phyloP scores from a whole-genome alignment of 2,113 vertebrate species.

The Gymnorhina tibicen region DNA sequence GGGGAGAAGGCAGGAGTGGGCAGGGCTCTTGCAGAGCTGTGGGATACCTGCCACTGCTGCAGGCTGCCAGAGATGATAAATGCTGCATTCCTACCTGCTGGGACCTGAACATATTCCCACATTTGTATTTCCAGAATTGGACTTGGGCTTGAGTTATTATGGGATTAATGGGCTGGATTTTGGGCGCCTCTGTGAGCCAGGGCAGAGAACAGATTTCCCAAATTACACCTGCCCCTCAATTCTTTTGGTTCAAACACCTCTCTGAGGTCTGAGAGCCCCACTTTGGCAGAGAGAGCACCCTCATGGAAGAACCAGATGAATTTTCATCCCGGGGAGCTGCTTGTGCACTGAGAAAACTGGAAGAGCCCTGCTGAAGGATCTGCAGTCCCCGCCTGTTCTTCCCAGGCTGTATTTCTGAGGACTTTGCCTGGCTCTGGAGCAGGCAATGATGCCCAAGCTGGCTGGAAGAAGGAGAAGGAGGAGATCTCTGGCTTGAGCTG shows the following conservation, averaged over 20 bases:
- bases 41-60: neutral
- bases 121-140: neutral
- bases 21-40: neutral
- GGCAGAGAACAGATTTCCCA: neutral
- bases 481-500: neutral
- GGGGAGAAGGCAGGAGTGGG: neutral
- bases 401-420: neutral
- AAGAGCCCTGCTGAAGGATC: neutral
- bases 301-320: neutral
- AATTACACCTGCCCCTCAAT: neutral
- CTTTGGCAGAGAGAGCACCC: neutral
- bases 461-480: neutral
- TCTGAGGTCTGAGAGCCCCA: neutral
- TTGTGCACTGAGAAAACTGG: neutral
- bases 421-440: rapidly evolving
- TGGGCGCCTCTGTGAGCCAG: neutral
- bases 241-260: neutral
- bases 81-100: neutral
- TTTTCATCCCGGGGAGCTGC: neutral
- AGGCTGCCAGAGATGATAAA: neutral
- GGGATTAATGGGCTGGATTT: neutral
- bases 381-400: neutral
- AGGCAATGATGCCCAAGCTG: neutral
- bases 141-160: neutral
- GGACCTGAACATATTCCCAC: neutral